Percentiles rank a stretch among this genome's conserved stretches.
These are phyloP conservation scores for Sciurus vulgaris DNA, from an alignment of 2,797 vertebrate genomes.

Conservation along the genomic window DNA sequence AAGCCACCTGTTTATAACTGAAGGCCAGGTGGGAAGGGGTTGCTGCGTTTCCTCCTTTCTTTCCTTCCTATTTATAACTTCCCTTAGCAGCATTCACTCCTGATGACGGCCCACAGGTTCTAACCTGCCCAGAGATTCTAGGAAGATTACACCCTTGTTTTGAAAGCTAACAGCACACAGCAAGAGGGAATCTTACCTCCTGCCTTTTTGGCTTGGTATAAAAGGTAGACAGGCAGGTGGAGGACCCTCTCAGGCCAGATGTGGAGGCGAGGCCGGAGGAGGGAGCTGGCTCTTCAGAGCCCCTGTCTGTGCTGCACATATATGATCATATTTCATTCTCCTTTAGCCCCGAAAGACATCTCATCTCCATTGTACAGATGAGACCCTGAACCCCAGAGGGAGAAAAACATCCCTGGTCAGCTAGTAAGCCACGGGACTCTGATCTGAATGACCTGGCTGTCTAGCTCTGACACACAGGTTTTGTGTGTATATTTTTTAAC, in stretches of 20 bases:
- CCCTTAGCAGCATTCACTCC: background rate
- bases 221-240: background rate
- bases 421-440: background rate
- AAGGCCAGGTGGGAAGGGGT: background rate
- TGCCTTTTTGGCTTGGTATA: background rate
- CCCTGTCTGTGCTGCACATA: background rate
- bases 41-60: background rate
- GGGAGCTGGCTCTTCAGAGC: background rate
- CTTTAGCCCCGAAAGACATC: background rate
- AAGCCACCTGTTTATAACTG: background rate
- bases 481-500: background rate
- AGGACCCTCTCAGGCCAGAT: background rate
- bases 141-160: conserved; percentile 55
- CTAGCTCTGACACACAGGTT: background rate
- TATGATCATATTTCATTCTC: background rate
- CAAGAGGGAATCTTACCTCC: background rate
- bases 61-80: conserved; percentile 55
- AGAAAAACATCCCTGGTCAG: background rate
- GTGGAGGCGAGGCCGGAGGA: background rate
- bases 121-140: conserved; percentile 59
- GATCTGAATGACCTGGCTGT: background rate
- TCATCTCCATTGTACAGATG: background rate
- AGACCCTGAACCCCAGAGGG: background rate
- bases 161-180: background rate
- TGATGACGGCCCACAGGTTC: background rate